Conservation (phyloP, 2,888 invertebrate species). For the Dryobota labecula region DNA sequence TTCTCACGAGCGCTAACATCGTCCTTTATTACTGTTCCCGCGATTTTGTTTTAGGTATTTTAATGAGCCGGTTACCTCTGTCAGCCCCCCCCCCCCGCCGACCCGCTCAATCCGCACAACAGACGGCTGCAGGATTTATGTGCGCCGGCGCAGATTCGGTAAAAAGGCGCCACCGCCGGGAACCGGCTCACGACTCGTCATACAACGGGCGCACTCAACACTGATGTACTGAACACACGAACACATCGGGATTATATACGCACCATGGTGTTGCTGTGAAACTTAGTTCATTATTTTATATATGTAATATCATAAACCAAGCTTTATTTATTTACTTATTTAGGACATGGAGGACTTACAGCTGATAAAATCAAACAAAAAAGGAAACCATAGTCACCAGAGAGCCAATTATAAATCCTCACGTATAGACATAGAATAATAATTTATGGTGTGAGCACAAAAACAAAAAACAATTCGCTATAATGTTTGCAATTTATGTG, state of each 20-base stretch:
- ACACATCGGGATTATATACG: not conserved
- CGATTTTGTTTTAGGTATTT: slow-evolving; percentile 83
- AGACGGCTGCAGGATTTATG: slow-evolving; percentile 69
- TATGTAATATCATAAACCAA: not conserved
- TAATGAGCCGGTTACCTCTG: slow-evolving; percentile 78
- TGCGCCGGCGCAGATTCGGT: slow-evolving; percentile 64
- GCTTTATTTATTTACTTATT: no score
- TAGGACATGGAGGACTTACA: no score
- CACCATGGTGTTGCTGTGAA: no score
- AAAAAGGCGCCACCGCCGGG: slow-evolving; percentile 71
- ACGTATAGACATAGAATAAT: no score
- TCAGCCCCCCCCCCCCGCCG: slow-evolving; percentile 39
- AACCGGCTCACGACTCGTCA: slow-evolving; percentile 49
- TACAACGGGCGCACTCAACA: not conserved
- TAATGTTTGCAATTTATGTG: no score
- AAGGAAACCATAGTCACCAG: no score
- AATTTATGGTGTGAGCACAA: no score
- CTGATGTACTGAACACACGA: not conserved
- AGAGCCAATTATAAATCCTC: no score
- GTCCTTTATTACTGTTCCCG: slow-evolving; percentile 72
- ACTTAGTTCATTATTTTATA: not conserved
- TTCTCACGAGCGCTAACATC: slow-evolving; percentile 80
- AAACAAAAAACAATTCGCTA: no score
- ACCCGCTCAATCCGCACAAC: slow-evolving; percentile 21
- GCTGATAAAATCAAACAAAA: no score